Base-by-base conservation (phyloP, 2,797 vertebrate genomes). In the Mus spretus region DNA sequence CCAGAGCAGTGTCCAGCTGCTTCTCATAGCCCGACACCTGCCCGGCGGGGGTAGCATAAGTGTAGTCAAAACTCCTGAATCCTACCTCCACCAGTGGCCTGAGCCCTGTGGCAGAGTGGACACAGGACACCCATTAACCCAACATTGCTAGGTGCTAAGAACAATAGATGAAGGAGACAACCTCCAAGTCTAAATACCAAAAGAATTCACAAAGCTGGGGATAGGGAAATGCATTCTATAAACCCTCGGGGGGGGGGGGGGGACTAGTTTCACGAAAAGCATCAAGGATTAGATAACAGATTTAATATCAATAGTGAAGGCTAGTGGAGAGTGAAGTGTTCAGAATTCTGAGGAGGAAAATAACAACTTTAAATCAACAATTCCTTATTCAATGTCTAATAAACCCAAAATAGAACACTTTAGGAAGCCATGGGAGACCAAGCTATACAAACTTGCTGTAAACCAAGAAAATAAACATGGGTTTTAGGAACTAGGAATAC, bases 281-380 rank as follows among this genome's bases (percentile, higher is more conserved):
- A 57, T 88, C 63, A 89, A 93, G 31, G 20, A 90, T 96, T 87
- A 89, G 24, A 94, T 91, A 40, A 63, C 3, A 88, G 50, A 90
- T 91, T 59, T 57, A 82, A 19, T 89, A 91, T 47, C 57, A 90
- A 10, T 28, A 90, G 84, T 70, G 4, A n/a, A 95, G 95, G 15
- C 63, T 83, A 90, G 26, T 90, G 89, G 53, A 4, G 47, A 96
- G 7, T 50, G 10, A 74, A 74, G 47, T 34, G 87, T n/a, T 90
- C 53, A 40, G 61, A 77, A 85, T 90, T 84, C 26, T 70, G 59
- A 67, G 12, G 55, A 67, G 67, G 90, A 82, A 96, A 96, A 75
- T 6, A n/a, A n/a, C n/a, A 74, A 31, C 55, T 89, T 95, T n/a
- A 82, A 47, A 67, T 17, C 28, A 75, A 87, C 12, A 92, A 22